These are phyloP conservation scores for Dendrolimus punctatus DNA, from an alignment of 1,140 invertebrate species.

Conservation along the genomic window DNA sequence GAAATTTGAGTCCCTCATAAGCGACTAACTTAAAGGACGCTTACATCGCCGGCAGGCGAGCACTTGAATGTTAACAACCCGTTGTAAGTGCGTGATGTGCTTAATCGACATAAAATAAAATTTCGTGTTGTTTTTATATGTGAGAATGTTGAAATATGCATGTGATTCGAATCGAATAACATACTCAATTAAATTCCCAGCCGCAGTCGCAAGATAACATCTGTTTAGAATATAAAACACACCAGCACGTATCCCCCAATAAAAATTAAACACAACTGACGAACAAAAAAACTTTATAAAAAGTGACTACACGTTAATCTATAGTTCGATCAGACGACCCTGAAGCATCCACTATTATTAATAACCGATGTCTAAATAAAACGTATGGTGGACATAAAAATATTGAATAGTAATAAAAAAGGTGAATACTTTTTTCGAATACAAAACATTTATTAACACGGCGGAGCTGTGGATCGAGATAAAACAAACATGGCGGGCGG, in stretches of 20 bases:
- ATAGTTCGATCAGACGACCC: slow-evolving; percentile 65
- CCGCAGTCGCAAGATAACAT: slow-evolving; percentile 52
- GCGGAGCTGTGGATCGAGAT: slow-evolving; percentile 54
- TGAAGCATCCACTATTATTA: slow-evolving; percentile 66
- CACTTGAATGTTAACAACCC: slow-evolving; percentile 12
- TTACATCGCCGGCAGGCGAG: slow-evolving; percentile 2
- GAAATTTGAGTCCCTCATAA: no score
- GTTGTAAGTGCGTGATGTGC: slow-evolving; percentile 2
- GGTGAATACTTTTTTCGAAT: slow-evolving; percentile 50
- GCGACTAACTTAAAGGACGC: no score
- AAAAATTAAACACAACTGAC: slow-evolving; percentile 52
- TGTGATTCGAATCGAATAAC: slow-evolving; percentile 52
- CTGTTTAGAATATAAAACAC: slow-evolving; percentile 67
- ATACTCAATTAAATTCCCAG: slow-evolving; percentile 60
- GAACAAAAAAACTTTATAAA: slow-evolving; percentile 55
- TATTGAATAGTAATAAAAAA: slow-evolving; percentile 39
- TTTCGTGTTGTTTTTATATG: slow-evolving; percentile 29
- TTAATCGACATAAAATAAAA: slow-evolving; percentile 13
- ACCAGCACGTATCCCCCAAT: slow-evolving; percentile 40
- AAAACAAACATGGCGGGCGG: slow-evolving; percentile 69
- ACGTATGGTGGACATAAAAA: slow-evolving; percentile 50
- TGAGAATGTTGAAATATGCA: slow-evolving; percentile 54
- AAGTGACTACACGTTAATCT: slow-evolving; percentile 60
- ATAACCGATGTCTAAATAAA: slow-evolving; percentile 70
- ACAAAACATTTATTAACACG: slow-evolving; percentile 68